Evolutionary conservation across 2,888 invertebrate genomes (phyloP).

Genomic region (Teinopalpus imperialis): DNA sequence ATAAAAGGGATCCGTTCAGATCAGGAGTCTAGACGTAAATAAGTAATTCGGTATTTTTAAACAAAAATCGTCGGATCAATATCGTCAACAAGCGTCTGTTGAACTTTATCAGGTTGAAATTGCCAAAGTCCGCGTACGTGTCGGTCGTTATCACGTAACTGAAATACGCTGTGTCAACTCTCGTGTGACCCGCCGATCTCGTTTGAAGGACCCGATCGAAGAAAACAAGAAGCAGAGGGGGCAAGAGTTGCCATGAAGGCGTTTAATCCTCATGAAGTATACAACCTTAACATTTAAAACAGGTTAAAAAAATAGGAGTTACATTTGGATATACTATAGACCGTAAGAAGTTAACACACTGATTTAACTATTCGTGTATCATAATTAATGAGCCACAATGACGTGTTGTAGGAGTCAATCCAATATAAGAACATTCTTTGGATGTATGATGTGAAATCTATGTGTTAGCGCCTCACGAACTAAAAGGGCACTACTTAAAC

Average conservation of each 20-base stretch:
- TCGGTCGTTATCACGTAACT: conserved; percentile 27
- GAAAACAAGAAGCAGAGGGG: conserved; percentile 79
- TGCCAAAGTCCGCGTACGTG: too few relatives aligned
- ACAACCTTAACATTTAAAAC: conserved; percentile 77
- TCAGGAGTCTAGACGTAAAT: conserved; percentile 45
- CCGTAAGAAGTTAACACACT: conserved; percentile 30
- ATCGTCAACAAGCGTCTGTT: not conserved
- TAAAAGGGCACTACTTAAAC: conserved; percentile 12
- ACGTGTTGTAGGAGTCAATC: conserved; percentile 4
- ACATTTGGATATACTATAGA: conserved; percentile 73
- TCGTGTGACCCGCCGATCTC: conserved; percentile 4
- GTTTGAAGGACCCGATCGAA: conserved; percentile 52
- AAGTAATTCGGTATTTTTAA: conserved; percentile 55
- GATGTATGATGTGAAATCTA: conserved; percentile 4
- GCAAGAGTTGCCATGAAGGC: conserved; percentile 61
- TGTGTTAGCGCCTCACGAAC: not conserved
- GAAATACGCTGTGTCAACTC: conserved; percentile 20
- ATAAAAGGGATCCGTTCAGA: conserved; percentile 27
- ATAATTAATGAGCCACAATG: not conserved
- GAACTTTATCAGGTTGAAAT: not conserved
- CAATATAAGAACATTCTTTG: not conserved
- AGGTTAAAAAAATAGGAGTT: conserved; percentile 81
- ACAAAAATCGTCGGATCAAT: conserved; percentile 35
- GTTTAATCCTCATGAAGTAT: conserved; percentile 59
- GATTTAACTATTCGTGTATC: not conserved